Base-by-base conservation (phyloP, 2,113 vertebrate genomes). In the Coptodon rendalli region DNA sequence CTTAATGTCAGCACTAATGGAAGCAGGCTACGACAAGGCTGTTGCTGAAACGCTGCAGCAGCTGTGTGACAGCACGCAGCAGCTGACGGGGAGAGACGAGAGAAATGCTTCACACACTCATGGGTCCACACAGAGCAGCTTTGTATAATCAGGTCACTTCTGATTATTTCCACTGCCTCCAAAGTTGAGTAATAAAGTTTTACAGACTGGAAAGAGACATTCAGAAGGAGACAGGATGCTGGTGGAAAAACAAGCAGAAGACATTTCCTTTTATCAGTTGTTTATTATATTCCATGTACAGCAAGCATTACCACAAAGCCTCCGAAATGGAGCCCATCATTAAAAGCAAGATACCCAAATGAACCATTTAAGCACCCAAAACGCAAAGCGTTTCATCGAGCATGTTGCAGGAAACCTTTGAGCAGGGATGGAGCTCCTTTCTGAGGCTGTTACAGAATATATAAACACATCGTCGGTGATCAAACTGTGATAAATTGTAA, bases 231-330 rank as follows among this genome's bases (percentile, higher is more conserved):
- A 61, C 5, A 57, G 57, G 29, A 59, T 5, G 5, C 40, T 36
- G n/a, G 56, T 3, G 36, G 43, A 57, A 88, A 88, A 89, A 91
- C 80, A 88, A 89, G 85, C 36, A 91, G 52, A 89, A 81, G 80
- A 8, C 53, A 40, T 16, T 59, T 89, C 83, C 78, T 93, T 93
- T 95, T 31, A 93, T 83, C 43, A 91, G 76, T 16, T 9, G 61
- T 96, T 96, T 96, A 96, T 96, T 96, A 56, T 5, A 89, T 61
- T 90, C 19, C 48, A 89, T 68, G 71, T 89, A 93, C 91, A 95
- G 81, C 73, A 94, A 88, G 24, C 73, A 89, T 43, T 84, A 54
- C 86, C 66, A 92, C 85, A 91, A 63, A 83, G 45, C 53, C 9
- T 79, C 50, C 6, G 53, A 73, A 89, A 5, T 71, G 48, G 13